Evolutionary conservation across 2,888 invertebrate genomes (phyloP), one percentile per base, ranked within the genome.

Genomic region (Brenthis ino): DNA sequence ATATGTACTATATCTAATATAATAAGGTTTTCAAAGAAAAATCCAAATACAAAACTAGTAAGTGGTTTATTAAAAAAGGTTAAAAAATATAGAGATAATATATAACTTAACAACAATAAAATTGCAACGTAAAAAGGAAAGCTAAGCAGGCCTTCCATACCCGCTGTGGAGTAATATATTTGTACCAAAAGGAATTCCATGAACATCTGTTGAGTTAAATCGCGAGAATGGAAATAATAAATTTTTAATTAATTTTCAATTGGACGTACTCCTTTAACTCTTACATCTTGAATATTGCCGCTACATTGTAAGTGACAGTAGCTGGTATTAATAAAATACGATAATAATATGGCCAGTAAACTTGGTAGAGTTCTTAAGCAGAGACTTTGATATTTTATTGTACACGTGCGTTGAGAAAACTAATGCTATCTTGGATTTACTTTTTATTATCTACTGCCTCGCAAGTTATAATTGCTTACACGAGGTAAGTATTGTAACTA

Each of bases 241-340:
- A 37, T n/a, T 33, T 57, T 14, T 33, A 28, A 5, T 60, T 28
- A 60, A 33, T 51, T 51, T 51, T 61, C 33, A n/a, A 51, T 51
- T 28, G 28, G 24, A 51, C n/a, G 6, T n/a, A 16, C 51, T 51
- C 51, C 51, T 53, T 53, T 11, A 43, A 43, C 37, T 43, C 37
- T 28, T 43, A 43, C 51, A 53, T 53, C 51, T n/a, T 14, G 16
- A 1, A 16, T 58, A 51, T n/a, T 51, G 11, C 33, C 12, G 4
- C 16, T 13, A 61, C 33, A 51, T 61, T 51, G 61, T 33, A 61
- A 61, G 50, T 60, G 48, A 33, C 50, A 61, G 57, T 20, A 54
- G 53, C 28, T 61, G 60, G 16, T 61, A 61, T 6, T 60, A 16
- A 53, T 53, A 50, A 14, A 11, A 24, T 28, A 57, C 37, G 28